Evolutionary conservation across 53 echinoderm and acorn worm species (phyloP), one percentile per base, ranked within the genome.

Genomic region (Apostichopus leukothele): DNA sequence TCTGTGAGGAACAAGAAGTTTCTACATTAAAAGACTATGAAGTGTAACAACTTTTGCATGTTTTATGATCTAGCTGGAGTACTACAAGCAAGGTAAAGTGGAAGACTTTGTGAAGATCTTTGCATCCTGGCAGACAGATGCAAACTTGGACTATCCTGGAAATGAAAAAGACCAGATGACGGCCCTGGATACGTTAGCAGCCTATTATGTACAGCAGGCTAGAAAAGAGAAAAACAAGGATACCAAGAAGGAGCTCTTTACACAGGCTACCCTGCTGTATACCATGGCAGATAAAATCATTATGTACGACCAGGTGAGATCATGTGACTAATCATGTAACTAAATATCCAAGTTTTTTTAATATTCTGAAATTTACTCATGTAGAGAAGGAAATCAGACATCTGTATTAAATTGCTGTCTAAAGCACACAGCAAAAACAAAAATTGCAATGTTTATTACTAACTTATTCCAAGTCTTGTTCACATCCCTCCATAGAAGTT

Each of bases 111-210:
- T 97, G 89, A 97, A 97, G 94, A 97, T 97, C 93, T 97, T 95
- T 79, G 95, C 92, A 22, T 93, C 95, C 68, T 95, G 95, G 94
- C 97, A 95, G 66, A 91, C 94, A 7, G 95, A 95, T 73, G 95
- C 97, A 86, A 92, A 97, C 89, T 84, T 95, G 90, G 93, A 95
- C 75, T 97, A 97, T 71, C 27, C 86, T 5, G 94, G 94, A 52
- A 91, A 95, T 78, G 97, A 97, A 93, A 97, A 97, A 76, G 97
- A 97, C 84, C 97, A 97, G 93, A 97, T 97, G 97, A 97, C 97
- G 4, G 95, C 97, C 9, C 80, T 97, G 75, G 97, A 97, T 87
- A 97, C 95, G 18, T 92, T 97, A 79, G 97, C 95, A 68, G 97
- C 97, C 0, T 97, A 97, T 90, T 97, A 97, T 83, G 97, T 97